These are phyloP conservation scores for Pyrocephalus nanus DNA, from an alignment of 2,797 vertebrate species.

Conservation along the genomic window DNA sequence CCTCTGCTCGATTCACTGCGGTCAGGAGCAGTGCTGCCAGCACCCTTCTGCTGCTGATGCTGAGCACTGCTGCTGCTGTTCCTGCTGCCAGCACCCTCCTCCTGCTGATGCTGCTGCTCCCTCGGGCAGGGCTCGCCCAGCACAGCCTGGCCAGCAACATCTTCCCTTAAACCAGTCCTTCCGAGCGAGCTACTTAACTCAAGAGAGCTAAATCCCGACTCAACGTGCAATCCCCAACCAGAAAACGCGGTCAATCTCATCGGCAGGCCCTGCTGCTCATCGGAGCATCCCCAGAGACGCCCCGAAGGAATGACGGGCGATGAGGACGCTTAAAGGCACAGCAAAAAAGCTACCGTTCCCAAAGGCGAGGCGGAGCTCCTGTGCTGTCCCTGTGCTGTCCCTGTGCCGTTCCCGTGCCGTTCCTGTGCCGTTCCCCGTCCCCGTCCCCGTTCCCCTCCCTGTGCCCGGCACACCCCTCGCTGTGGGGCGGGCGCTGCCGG, in stretches of 20 bases:
- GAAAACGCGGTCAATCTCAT: accelerated
- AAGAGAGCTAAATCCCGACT: accelerated
- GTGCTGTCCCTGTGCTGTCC: too few species aligned
- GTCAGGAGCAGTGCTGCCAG: neutral
- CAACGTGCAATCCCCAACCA: accelerated
- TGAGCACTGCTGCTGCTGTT: too few species aligned
- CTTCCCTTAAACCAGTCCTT: accelerated
- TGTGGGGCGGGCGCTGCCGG: neutral
- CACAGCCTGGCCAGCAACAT: neutral
- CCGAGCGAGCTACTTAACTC: accelerated
- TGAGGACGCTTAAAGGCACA: accelerated
- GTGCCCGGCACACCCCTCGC: neutral
- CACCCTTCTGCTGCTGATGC: too few species aligned
- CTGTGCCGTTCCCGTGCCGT: too few species aligned
- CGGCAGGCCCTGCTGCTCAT: accelerated
- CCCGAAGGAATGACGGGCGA: accelerated
- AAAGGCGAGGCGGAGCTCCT: neutral
- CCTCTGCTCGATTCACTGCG: accelerated
- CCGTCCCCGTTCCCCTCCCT: too few species aligned
- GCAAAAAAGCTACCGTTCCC: neutral
- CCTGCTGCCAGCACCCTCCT: too few species aligned
- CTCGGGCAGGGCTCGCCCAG: accelerated
- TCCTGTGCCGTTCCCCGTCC: too few species aligned
- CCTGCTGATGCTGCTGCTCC: neutral
- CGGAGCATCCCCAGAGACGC: accelerated